phyloP scores from a whole-genome alignment of 92 coral and sea anemone species.

The Umimayanthus kanabou region DNA sequence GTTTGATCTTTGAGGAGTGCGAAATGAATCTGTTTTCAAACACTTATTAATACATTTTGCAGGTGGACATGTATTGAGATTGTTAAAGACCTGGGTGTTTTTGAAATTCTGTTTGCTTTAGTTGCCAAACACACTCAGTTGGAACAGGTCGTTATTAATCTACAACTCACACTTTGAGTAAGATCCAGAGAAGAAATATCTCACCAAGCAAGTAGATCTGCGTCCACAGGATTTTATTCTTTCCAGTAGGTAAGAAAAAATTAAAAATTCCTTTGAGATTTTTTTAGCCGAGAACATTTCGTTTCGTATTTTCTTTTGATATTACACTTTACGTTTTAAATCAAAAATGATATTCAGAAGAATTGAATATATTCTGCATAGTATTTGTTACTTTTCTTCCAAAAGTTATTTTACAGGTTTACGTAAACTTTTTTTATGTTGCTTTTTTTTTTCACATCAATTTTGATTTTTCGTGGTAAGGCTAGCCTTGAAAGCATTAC shows the following conservation, averaged over 20 bases:
- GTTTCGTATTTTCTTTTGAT: background rate
- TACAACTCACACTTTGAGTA: background rate
- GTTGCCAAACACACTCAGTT: constrained; percentile 19
- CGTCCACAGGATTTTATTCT: background rate
- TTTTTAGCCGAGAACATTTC: background rate
- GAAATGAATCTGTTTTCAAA: constrained; percentile 44
- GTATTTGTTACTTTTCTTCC: background rate
- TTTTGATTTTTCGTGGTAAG: no score
- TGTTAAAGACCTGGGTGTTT: constrained; percentile 23
- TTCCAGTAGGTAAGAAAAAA: background rate
- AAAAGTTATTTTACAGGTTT: background rate
- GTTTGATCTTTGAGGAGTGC: constrained; percentile 35
- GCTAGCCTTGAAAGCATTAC: no score
- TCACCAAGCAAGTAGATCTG: background rate
- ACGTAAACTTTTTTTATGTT: background rate
- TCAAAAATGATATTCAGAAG: background rate
- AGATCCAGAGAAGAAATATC: background rate
- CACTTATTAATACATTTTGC: constrained; percentile 44
- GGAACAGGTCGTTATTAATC: constrained; percentile 18
- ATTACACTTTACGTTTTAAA: background rate
- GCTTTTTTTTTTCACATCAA: no score
- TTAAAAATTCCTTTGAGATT: background rate
- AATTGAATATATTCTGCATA: background rate
- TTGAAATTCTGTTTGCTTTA: constrained; percentile 22
- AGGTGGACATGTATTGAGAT: constrained; percentile 40